Evolutionary conservation across 2,797 vertebrate genomes (phyloP).

Genomic region (Dendrocincla tyrannina): DNA sequence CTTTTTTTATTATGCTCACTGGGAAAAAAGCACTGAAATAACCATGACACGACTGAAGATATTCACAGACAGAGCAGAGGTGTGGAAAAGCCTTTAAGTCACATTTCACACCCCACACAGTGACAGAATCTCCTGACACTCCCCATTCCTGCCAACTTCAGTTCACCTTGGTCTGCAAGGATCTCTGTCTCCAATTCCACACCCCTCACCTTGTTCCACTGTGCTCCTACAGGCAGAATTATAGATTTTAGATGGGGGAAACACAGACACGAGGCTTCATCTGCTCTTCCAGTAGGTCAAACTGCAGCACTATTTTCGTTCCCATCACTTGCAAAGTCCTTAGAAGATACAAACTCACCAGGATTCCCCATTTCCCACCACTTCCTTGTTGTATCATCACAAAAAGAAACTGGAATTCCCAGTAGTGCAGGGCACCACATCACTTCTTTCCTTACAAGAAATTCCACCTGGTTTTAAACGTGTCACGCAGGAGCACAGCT

Average conservation of each 20-base stretch:
- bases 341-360: not conserved
- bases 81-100: not conserved
- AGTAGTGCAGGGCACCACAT: not conserved
- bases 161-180: not conserved
- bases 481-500: not conserved
- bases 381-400: not conserved
- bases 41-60: not conserved
- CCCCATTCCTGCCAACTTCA: not conserved
- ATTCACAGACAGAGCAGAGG: not conserved
- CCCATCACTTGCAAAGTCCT: fast-evolving
- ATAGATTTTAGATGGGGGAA: not conserved
- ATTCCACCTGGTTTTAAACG: not conserved
- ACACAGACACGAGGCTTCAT: not conserved
- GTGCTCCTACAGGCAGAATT: not conserved
- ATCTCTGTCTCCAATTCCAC: not conserved
- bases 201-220: not conserved
- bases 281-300: not conserved
- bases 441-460: not conserved
- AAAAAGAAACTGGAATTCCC: fast-evolving
- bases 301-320: not conserved
- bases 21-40: not conserved
- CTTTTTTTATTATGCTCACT: not conserved
- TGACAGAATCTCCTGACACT: not conserved
- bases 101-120: not conserved
- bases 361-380: not conserved